phyloP scores from a whole-genome alignment of 1,140 invertebrate species.

The Drosophila albomicans region DNA sequence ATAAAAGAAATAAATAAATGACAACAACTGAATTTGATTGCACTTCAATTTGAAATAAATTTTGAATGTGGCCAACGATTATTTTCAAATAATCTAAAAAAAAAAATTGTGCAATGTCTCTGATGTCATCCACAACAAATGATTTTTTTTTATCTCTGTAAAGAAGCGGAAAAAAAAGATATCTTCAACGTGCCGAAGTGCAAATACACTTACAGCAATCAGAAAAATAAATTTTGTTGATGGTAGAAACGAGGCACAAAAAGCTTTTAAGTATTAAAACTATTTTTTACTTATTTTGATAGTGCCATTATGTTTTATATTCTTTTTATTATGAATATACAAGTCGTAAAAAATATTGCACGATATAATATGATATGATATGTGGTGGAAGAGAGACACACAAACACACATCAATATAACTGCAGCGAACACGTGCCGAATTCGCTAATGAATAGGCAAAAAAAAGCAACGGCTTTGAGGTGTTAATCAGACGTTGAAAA shows the following conservation, averaged over 20 bases:
- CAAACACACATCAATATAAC: not conserved
- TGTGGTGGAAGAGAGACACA: no score
- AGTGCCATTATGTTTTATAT: no score
- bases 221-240: no score
- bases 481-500: constrained; percentile 63
- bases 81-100: constrained; percentile 22
- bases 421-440: constrained; percentile 64
- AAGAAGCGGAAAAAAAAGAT: not conserved
- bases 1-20: constrained; percentile 18
- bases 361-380: not conserved
- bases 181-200: not conserved
- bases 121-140: constrained; percentile 38
- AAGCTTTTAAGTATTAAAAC: no score
- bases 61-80: constrained; percentile 12
- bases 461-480: constrained; percentile 57
- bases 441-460: constrained; percentile 61
- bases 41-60: constrained; percentile 41
- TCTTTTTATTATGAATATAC: no score
- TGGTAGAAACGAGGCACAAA: no score
- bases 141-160: not conserved
- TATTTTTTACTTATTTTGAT: no score
- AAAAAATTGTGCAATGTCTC: constrained; percentile 41
- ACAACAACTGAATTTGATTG: constrained; percentile 35
- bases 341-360: not conserved
- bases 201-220: not conserved